Evolutionary conservation across 2,888 invertebrate species (phyloP), one percentile per base, ranked within the genome.

Genomic region (Acleris holmiana): DNA sequence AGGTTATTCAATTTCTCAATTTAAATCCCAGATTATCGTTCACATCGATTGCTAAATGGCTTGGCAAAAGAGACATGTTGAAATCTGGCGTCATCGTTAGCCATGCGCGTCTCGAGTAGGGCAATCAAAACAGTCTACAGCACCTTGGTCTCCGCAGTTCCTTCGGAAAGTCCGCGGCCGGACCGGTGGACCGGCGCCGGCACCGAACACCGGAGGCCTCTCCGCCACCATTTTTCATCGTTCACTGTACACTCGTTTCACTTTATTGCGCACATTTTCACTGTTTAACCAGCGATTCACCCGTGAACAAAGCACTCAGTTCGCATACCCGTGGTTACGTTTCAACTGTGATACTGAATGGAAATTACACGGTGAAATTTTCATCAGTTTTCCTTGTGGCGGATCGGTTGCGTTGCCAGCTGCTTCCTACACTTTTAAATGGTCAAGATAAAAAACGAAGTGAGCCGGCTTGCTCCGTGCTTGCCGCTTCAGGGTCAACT

Each of bases 81-180:
- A 10, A 47, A 55, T 69, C 69, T 70, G 65, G 50, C 70, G 72
- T 73, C 71, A 69, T 68, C 68, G 64, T 62, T 13, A 46, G 64
- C 70, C 73, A 60, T 70, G 71, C 57, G 66, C 62, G 69, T 68
- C 64, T 67, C 67, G 47, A 59, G 58, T 54, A 46, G 59, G 61
- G 50, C 65, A 65, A 73, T 70, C 72, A 71, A 71, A 69, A 73
- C 67, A 77, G 76, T 77, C 76, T 80, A 77, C 72, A 82, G 81
- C 84, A 93, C 93, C 93, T 93, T 93, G 92, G 80, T 94, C 94
- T 76, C 94, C 94, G 73, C 93, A 93, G 78, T 94, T 93, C 78
- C 93, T 86, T 73, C 94, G 89, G 61, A 93, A 91, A 74, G 91
- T 93, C 78, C 91, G 84, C 68, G 91, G 91, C 82, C 90, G 88